Evolutionary conservation across 2,797 vertebrate genomes (phyloP), one percentile per base, ranked within the genome.

Genomic region (Liasis olivaceus): DNA sequence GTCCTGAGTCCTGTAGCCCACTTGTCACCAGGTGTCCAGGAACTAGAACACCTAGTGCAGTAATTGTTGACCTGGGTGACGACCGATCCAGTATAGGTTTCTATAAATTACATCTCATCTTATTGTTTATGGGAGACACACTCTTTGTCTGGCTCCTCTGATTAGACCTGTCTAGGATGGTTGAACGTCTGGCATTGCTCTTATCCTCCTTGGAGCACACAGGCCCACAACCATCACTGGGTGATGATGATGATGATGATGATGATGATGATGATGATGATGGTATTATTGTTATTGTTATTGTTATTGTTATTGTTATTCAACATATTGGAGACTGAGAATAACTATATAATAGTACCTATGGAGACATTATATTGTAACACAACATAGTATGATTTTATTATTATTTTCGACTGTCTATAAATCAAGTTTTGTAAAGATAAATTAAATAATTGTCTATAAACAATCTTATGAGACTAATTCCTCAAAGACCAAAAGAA

Each of bases 361-460:
- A 11, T 81, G 72, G 72, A 12, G 36, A 36, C 22, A 47, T 42
- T 77, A 42, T 8, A 47, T 81, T 47, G 72, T 81, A 47, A 24
- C 36, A 54, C 8, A 24, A 81, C 42, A 81, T 47, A 47, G 9
- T 24, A 81, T 47, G 9, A 22, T 47, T 81, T 81, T 81, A 24
- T 81, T 81, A 81, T 81, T 81, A 81, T 81, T 81, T 81, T 42
- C 72, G 47, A 42, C 36, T 60, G 20, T 42, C 85, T 36, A 60
- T 87, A 60, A 87, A 87, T 87, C 66, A 72, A 6, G 51, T 54
- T 54, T 54, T 47, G 4, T 81, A 81, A 81, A 47, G 72, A 81
- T 81, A 24, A 81, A 81, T 47, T 64, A 91, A 91, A 91, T 86
- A 62, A 56, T 26, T 77, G 5, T 86, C 90, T 31, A 64, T 91